Conservation (phyloP, 2,113 vertebrate species). For the Crotalus viridis region DNA sequence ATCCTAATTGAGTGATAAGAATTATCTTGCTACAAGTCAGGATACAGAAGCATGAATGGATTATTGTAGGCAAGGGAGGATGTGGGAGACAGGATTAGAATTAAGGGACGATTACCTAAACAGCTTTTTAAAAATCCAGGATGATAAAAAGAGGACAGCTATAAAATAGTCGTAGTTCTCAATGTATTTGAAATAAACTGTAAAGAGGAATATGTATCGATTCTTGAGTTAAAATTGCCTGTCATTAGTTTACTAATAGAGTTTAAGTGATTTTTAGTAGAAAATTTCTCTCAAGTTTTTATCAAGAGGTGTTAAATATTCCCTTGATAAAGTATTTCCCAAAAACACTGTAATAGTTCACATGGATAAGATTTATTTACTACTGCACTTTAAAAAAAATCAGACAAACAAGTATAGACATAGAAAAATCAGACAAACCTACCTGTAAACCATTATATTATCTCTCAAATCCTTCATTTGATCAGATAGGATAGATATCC, state of each 20-base stretch:
- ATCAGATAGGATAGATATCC: neutral
- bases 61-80: neutral
- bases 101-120: neutral
- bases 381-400: neutral
- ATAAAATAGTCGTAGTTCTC: neutral
- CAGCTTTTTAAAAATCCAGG: neutral
- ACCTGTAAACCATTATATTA: neutral
- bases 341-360: neutral
- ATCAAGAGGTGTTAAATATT: neutral
- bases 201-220: neutral
- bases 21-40: neutral
- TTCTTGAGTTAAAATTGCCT: neutral
- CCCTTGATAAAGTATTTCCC: neutral
- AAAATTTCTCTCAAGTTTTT: neutral
- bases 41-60: neutral
- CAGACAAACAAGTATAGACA: neutral
- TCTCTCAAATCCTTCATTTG: neutral
- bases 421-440: neutral
- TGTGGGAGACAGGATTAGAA: neutral
- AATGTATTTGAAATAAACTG: neutral
- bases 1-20: neutral
- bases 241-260: neutral
- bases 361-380: neutral
- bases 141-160: neutral
- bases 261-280: too few relatives aligned